Conservation (phyloP, 2,888 invertebrate species). For the Cephus nigrinus region DNA sequence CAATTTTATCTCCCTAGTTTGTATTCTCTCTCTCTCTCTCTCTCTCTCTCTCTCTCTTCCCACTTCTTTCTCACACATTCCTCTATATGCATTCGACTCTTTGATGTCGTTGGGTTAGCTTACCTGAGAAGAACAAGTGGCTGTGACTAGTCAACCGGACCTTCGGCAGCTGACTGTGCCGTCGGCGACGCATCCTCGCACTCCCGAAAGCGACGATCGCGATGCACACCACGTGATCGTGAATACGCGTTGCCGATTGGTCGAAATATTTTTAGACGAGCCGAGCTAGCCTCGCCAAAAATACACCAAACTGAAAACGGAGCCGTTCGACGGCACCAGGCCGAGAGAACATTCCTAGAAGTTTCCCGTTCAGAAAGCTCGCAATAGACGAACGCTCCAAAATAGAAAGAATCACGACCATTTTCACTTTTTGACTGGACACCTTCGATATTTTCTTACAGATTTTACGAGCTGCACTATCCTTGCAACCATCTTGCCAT, state of each 20-base stretch:
- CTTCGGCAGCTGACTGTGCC: conserved; percentile 74
- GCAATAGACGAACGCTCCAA: neutral
- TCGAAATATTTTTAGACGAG: conserved; percentile 58
- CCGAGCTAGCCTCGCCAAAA: conserved; percentile 51
- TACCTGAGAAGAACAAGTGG: conserved; percentile 39
- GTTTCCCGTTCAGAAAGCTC: neutral
- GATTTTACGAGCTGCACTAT: no score
- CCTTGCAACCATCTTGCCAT: no score
- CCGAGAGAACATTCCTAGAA: conserved; percentile 4
- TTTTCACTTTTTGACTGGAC: no score
- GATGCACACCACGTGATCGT: conserved; percentile 34
- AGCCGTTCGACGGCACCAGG: conserved; percentile 36
- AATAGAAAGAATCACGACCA: neutral
- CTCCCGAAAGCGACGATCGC: conserved; percentile 49
- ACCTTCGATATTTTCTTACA: no score
- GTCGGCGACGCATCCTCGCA: conserved; percentile 71
- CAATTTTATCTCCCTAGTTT: neutral
- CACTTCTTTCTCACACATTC: neutral
- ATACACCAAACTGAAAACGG: conserved; percentile 63
- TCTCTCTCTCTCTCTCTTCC: neutral
- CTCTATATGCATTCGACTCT: neutral
- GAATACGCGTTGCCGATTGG: conserved; percentile 46
- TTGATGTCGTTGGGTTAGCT: conserved; percentile 26
- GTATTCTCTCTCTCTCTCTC: neutral
- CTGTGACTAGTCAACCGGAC: conserved; percentile 70